Base-by-base conservation (phyloP, 2,797 vertebrate genomes). In the Ambastaia sidthimunki region DNA sequence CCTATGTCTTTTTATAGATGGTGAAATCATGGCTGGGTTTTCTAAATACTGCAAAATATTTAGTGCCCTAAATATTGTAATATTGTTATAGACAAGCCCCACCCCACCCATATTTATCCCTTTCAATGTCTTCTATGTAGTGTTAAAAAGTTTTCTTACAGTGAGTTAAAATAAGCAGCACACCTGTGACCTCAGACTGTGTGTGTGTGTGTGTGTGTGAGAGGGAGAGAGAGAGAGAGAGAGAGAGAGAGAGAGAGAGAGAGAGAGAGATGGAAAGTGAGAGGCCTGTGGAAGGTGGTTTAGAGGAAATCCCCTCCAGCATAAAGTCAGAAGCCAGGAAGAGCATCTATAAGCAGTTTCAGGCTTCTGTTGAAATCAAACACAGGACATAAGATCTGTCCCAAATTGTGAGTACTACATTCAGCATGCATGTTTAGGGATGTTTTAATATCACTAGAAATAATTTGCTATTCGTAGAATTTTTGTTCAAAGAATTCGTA, bases 121-220 rank as follows among this genome's bases (percentile, higher is more conserved):
- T 11, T 44, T 44, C 9, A 41, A n/a, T 63, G 28, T 65, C 44
- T 60, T 50, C 60, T 74, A 44, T 52, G 28, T 13, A n/a, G 10
- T 13, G 4, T 75, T 11, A 48, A 19, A 44, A 7, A 6, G 9
- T 44, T 28, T 13, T 16, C 4, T 13, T 68, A 16, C 41, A 11
- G 9, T 69, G 23, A 70, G 41, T 34, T 78, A 37, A 78, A 77
- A 21, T 77, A 37, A 78, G 66, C 25, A 80, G 50, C 65, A 12
- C 63, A 63, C 74, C 74, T 85, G 86, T 82, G 77, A 54, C 66
- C 76, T 73, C 59, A 82, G 80, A 80, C 82, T 83, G 63, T 66
- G 10, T 65, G 18, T 65, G 44, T 15, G 44, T 50, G 73, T 23
- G 67, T 13, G 55, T 48, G 55, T 65, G 62, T 65, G 5, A 37